A percentile compares a stretch with the other conserved stretches of the same genome.
Evolutionary conservation across 2,888 invertebrate species (phyloP).

Genomic region (Psylliodes chrysocephalus): DNA sequence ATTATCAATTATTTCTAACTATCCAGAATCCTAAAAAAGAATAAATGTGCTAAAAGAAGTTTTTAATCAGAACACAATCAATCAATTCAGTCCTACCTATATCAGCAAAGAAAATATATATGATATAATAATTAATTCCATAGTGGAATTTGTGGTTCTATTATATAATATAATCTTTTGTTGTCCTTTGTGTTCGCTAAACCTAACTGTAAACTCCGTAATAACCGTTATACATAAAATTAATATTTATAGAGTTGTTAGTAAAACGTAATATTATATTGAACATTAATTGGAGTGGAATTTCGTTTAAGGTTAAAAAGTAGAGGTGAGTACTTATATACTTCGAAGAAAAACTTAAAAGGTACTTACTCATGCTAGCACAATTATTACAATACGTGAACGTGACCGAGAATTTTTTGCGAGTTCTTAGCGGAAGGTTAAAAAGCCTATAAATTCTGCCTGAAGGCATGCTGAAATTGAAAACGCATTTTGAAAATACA

Average conservation of each 20-base stretch:
- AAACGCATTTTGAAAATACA: no score
- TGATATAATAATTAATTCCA: no score
- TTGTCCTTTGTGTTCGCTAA: conserved; percentile 4
- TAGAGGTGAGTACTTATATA: not conserved
- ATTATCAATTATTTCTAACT: no score
- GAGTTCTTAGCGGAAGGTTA: not conserved
- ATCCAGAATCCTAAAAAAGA: no score
- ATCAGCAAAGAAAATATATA: no score
- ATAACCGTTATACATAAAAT: conserved; percentile 21
- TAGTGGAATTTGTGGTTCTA: not conserved
- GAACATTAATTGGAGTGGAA: conserved; percentile 17
- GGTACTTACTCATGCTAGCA: conserved; percentile 8
- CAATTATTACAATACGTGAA: conserved; percentile 10
- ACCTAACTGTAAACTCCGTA: conserved; percentile 13
- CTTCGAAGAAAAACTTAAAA: conserved; percentile 5
- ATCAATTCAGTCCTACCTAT: no score
- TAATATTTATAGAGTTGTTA: conserved; percentile 15
- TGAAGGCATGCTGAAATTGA: no score
- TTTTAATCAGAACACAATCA: no score
- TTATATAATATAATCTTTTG: conserved; percentile 8
- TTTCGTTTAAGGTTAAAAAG: conserved; percentile 13
- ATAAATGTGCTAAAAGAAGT: no score
- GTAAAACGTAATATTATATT: conserved; percentile 9
- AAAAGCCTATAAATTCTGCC: not conserved
- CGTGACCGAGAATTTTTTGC: conserved; percentile 1